phyloP scores from a whole-genome alignment of 1,140 invertebrate species.

The Euura lappo region DNA sequence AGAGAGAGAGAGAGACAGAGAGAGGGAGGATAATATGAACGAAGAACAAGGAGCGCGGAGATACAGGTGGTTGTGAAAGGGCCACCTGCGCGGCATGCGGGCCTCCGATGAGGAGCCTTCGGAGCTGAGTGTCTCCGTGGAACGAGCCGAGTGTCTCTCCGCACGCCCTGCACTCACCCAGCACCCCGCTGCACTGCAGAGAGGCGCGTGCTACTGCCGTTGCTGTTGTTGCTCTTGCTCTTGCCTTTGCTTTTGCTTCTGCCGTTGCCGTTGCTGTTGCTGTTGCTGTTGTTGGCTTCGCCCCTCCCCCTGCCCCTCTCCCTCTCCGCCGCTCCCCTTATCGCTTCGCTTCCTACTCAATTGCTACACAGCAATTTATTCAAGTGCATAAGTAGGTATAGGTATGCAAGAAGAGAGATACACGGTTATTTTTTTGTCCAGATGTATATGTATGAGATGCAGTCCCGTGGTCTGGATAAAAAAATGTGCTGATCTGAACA shows the following conservation, averaged over 20 bases:
- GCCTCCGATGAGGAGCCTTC: neutral
- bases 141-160: slow-evolving; percentile 2
- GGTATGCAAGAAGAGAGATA: no score
- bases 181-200: neutral
- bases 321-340: neutral
- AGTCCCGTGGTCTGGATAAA: no score
- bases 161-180: neutral
- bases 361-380: neutral
- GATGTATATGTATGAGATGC: no score
- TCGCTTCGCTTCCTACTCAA: neutral
- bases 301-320: no score
- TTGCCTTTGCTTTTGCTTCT: neutral
- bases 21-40: neutral
- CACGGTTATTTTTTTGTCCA: no score
- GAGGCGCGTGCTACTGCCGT: neutral
- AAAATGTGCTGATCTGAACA: neutral
- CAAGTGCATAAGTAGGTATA: no score
- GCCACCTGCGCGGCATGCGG: slow-evolving; percentile 5
- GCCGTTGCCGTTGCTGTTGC: neutral
- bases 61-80: slow-evolving; percentile 6
- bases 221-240: neutral
- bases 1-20: neutral
- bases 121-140: neutral
- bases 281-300: neutral
- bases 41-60: neutral